These are phyloP conservation scores for Rhipidura dahli DNA, from an alignment of 2,113 vertebrate species.

Conservation along the genomic window DNA sequence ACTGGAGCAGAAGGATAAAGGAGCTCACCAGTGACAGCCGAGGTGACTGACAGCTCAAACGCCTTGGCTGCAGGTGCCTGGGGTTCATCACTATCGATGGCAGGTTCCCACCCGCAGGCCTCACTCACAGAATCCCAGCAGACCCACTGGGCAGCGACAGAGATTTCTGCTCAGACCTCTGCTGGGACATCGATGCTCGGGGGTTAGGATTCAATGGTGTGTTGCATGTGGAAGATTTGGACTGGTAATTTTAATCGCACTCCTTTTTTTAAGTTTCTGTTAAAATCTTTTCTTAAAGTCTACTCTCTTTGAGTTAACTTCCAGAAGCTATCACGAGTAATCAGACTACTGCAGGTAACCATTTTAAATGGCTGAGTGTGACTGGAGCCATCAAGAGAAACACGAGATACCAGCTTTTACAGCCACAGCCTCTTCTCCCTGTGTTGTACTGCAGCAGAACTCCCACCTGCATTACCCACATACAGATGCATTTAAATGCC, in stretches of 20 bases:
- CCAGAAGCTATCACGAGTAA: background rate
- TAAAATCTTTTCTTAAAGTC: background rate
- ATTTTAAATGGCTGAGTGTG: background rate
- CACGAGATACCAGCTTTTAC: background rate
- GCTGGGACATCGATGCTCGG: background rate
- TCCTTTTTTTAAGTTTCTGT: background rate
- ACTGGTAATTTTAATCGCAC: background rate
- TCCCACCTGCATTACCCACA: background rate
- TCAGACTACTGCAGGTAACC: background rate
- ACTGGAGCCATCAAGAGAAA: background rate
- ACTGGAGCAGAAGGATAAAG: background rate
- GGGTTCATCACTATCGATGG: background rate
- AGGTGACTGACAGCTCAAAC: background rate
- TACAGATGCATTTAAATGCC: background rate
- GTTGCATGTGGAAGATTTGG: background rate
- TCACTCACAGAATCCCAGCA: background rate
- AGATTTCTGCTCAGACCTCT: background rate
- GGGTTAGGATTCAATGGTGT: background rate
- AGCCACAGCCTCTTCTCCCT: background rate
- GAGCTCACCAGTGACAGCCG: background rate
- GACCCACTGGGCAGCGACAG: fast-evolving
- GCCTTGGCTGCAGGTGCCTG: background rate
- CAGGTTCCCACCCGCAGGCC: background rate
- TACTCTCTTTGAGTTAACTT: background rate
- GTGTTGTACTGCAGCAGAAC: background rate